A percentile compares a stretch with the other conserved stretches of the same genome.
Conservation (phyloP, 1,140 invertebrate genomes). For the Pseudoatta argentina region DNA sequence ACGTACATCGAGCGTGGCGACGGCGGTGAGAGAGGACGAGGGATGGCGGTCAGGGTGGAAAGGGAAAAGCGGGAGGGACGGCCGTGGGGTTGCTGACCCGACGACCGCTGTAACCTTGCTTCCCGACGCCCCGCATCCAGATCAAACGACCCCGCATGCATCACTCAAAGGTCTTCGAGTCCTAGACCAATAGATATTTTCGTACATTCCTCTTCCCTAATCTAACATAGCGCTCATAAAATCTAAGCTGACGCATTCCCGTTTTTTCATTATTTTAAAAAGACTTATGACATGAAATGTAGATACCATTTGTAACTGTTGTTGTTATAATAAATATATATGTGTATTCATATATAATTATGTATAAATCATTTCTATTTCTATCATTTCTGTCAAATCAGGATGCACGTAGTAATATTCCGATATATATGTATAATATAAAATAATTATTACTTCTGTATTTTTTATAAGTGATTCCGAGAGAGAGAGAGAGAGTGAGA, state of each 20-base stretch:
- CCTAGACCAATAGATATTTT: slow-evolving; percentile 52
- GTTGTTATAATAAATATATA: not conserved
- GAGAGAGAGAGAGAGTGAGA: not conserved
- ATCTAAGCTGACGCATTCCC: not conserved
- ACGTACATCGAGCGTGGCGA: slow-evolving; percentile 52
- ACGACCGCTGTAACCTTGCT: slow-evolving; percentile 85
- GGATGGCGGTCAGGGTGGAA: slow-evolving; percentile 60
- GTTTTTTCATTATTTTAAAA: not conserved
- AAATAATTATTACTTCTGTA: not conserved
- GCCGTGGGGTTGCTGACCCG: slow-evolving; percentile 85
- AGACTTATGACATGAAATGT: not conserved
- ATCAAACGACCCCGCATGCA: slow-evolving; percentile 74
- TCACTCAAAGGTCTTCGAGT: slow-evolving; percentile 65
- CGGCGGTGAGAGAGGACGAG: slow-evolving; percentile 64
- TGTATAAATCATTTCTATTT: not conserved
- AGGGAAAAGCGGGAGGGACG: slow-evolving; percentile 75
- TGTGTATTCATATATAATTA: not conserved
- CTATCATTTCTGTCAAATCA: not conserved
- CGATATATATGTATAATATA: no score
- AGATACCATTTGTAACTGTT: not conserved
- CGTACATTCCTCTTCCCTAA: slow-evolving; percentile 21
- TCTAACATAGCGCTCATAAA: not conserved
- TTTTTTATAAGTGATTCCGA: not conserved
- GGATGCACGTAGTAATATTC: not conserved
- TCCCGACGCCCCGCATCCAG: slow-evolving; percentile 75